These are phyloP conservation scores for Eospalax fontanierii DNA, from an alignment of 2,797 vertebrate species.

Conservation along the genomic window DNA sequence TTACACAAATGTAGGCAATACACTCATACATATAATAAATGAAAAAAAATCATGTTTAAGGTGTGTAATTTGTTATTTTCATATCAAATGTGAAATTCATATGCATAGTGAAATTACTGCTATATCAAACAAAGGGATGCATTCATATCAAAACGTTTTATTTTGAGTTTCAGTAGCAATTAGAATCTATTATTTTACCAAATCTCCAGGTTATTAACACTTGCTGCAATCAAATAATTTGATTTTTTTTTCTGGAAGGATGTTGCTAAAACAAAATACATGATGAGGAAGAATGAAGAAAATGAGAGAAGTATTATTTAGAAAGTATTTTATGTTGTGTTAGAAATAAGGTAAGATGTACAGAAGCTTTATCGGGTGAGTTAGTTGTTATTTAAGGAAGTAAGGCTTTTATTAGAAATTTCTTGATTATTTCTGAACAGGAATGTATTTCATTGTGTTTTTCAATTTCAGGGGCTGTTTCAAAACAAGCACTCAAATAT, in stretches of 20 bases:
- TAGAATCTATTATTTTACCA: background rate
- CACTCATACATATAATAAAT: no score
- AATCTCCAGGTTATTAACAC: background rate
- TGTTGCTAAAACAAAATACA: background rate
- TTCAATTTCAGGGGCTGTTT: background rate
- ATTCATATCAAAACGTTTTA: no score
- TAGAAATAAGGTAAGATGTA: background rate
- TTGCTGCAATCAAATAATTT: background rate
- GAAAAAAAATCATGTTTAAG: background rate
- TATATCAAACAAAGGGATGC: background rate
- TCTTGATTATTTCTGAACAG: background rate
- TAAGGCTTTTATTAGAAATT: background rate
- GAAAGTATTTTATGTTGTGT: background rate
- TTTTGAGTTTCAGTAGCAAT: no score
- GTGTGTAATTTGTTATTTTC: no score
- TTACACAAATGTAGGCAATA: no score
- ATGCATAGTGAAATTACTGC: background rate
- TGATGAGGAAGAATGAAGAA: background rate
- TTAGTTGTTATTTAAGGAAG: background rate
- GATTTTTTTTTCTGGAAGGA: background rate
- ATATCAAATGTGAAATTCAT: background rate
- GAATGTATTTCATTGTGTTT: background rate
- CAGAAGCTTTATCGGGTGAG: background rate
- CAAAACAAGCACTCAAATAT: background rate
- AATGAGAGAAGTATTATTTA: background rate